Evolutionary conservation across 2,888 invertebrate genomes (phyloP), one percentile per base, ranked within the genome.

Genomic region (Oegoconia quadripuncta): DNA sequence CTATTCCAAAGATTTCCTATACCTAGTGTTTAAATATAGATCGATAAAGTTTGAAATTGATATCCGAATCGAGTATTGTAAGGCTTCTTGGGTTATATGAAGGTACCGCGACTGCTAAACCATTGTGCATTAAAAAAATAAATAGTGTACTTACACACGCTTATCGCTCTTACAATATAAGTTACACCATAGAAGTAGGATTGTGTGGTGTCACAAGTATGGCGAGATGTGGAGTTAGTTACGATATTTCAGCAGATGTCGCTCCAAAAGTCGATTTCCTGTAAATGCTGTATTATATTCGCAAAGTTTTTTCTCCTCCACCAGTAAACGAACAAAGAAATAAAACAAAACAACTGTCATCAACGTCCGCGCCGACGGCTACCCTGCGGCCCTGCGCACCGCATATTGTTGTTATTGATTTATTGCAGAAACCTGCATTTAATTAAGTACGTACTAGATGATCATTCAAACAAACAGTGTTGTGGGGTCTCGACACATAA

Each of bases 331-430:
- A 72, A 71, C 63, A 58, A 59, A 58, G 65, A 68, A 77, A 79
- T 81, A 78, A 80, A 82, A 80, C 77, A 81, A 72, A 81, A 83
- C 79, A 84, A 83, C 69, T 79, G 74, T 80, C 77, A 80, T 83
- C 82, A 82, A 64, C 73, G 69, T 64, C 72, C 74, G 69, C 64
- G 70, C 60, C 49, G 58, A 61, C 48, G 58, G 55, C n/a, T n/a
- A n/a, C n/a, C n/a, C n/a, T 60, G 59, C 59, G 63, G 55, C 55
- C 57, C 52, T 53, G 48, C 40, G 39, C 46, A 9, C 2, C 9
- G 9, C 22, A 4, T 22, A 3, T 22, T 9, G 8, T 9, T 3
- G 7, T 9, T 22, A 5, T 22, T 9, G 8, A 9, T 22, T 22
- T 9, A 9, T 7, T 22, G 22, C 22, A 4, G 22, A 9, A 9